phyloP scores from a whole-genome alignment of 2,113 vertebrate genomes.

The Pelecanus crispus region DNA sequence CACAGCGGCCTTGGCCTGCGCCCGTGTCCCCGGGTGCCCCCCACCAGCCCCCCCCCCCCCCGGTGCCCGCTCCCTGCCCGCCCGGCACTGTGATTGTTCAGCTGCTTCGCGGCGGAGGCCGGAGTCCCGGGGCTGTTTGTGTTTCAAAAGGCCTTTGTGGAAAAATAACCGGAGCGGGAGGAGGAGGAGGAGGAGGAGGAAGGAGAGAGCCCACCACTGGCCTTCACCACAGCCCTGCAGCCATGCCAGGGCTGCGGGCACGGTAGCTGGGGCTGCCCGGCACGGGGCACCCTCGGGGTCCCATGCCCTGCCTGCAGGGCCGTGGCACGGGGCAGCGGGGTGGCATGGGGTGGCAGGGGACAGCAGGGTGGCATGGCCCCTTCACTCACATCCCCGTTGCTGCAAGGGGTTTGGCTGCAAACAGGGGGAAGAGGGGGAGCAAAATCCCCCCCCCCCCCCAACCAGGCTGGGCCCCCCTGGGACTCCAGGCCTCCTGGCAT shows the following conservation, averaged over 20 bases:
- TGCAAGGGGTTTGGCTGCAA: neutral
- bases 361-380: fast-evolving
- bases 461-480: neutral
- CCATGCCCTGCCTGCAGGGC: neutral
- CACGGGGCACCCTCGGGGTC: neutral
- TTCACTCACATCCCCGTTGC: neutral
- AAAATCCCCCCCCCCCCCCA: neutral
- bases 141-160: constrained; percentile 62
- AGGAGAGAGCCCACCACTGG: neutral
- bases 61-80: constrained; percentile 6
- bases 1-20: neutral
- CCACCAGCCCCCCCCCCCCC: neutral
- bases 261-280: neutral
- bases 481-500: no score
- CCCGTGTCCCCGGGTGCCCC: constrained; percentile 22
- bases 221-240: neutral
- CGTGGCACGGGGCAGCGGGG: fast-evolving
- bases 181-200: neutral
- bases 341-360: neutral
- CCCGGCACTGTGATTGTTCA: constrained; percentile 58
- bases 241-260: neutral
- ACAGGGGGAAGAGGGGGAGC: neutral
- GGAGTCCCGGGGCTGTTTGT: constrained; percentile 56
- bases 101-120: constrained; percentile 52
- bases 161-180: constrained; percentile 51